Base-by-base conservation (phyloP, 1,140 invertebrate genomes). In the Diorhabda carinulata region DNA sequence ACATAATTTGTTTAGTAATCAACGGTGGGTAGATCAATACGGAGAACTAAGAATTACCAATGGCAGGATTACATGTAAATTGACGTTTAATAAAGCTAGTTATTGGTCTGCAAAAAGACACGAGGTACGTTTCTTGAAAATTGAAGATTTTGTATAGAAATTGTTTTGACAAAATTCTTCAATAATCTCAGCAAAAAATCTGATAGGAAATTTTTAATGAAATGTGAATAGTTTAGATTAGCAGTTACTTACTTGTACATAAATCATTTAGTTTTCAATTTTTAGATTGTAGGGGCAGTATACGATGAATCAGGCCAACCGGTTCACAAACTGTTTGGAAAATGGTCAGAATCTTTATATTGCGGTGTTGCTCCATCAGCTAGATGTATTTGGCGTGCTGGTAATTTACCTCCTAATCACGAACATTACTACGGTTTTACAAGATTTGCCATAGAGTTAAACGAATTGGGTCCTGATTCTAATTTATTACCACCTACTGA, bases 1-100 rank as follows among this genome's bases (percentile, higher is more conserved):
- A 2, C 92, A 95, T 79, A 94, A 94, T 79, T 79, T 95, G 71
- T 92, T 94, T 79, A 89, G 90, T 57, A 90, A 90, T 3, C 90
- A 92, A 78, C 82, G 92, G 52, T 94, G 91, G 90, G 92, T 94
- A 56, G 92, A 95, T 80, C 90, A 93, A 79, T 94, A 94, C 80
- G 93, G 93, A 2, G 92, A 94, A 79, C 86, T 94, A 81, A 86
- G 87, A 73, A 91, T 94, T 66, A 86, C 83, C 2, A 87, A 85
- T 69, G 86, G 86, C 56, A 85, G 84, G 3, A 87, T 92, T 59
- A 83, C 85, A 0, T 93, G 91, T 81, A 93, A 92, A 82, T 83
- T 94, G 3, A 92, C 90, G 56, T 95, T 94, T 83, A 86, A 90
- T 2, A 94, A 94, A 89, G 89, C 91, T 4, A 91, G 88, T 75